Percentiles rank a stretch among this genome's conserved stretches.
phyloP scores from a whole-genome alignment of 1,140 invertebrate genomes.

The Nasonia vitripennis region DNA sequence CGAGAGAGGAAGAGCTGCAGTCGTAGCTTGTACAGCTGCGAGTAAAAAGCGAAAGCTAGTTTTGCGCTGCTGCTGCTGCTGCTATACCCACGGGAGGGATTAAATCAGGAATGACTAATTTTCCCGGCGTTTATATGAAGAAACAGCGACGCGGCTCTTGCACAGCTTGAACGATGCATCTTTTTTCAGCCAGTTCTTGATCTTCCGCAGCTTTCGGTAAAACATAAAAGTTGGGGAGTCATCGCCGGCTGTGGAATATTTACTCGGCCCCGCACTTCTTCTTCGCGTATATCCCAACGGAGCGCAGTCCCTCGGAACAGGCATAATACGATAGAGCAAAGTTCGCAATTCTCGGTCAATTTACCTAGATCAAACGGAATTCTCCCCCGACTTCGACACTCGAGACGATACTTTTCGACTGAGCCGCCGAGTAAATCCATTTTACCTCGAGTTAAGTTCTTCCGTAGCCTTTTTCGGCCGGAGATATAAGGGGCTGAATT shows the following conservation, averaged over 20 bases:
- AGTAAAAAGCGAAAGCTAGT: constrained; percentile 23
- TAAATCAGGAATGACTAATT: constrained; percentile 41
- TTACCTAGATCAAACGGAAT: constrained; percentile 16
- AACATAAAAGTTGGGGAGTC: neutral
- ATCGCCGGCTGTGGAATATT: neutral
- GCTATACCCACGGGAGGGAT: neutral
- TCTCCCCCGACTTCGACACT: neutral
- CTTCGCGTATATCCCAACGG: neutral
- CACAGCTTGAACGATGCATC: too few species aligned
- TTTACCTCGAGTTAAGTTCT: neutral
- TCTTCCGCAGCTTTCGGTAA: neutral
- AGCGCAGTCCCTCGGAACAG: neutral
- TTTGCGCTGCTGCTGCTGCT: neutral
- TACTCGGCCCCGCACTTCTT: neutral
- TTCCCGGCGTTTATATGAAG: constrained; percentile 17
- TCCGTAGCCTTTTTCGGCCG: neutral
- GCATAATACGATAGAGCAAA: neutral
- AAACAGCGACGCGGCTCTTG: neutral
- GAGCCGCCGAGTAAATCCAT: neutral
- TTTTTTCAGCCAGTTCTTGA: neutral
- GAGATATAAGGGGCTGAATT: neutral
- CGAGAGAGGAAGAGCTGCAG: neutral
- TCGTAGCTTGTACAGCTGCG: neutral
- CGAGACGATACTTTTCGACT: neutral
- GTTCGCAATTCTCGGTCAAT: neutral